phyloP scores from a whole-genome alignment of 2,797 vertebrate species.

The Cossypha dichroa region DNA sequence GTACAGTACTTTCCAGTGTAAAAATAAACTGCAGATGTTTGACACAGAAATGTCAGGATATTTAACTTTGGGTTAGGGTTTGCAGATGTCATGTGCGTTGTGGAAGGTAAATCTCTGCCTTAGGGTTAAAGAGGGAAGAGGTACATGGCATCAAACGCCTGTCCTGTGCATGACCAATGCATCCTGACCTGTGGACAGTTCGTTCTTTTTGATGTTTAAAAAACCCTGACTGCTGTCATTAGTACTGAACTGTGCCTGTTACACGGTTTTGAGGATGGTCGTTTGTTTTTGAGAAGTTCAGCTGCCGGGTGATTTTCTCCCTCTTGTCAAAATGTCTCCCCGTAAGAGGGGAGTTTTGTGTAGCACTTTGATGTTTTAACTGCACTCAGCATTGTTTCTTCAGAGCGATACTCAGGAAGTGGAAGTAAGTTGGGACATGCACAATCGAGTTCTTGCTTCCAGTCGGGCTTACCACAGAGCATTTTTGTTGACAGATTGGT shows the following conservation, averaged over 20 bases:
- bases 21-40: slow-evolving; percentile 59
- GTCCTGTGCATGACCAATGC: not conserved
- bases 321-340: not conserved
- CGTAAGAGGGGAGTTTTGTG: not conserved
- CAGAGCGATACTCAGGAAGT: not conserved
- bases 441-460: not conserved
- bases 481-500: not conserved
- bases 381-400: not conserved
- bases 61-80: slow-evolving; percentile 7
- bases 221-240: not conserved
- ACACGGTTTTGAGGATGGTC: not conserved
- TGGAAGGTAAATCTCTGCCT: not conserved
- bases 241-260: not conserved
- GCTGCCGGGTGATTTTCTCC: not conserved
- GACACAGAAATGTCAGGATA: slow-evolving; percentile 17
- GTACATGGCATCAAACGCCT: not conserved
- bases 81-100: slow-evolving; percentile 8
- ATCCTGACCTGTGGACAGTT: not conserved
- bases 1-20: not conserved
- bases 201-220: not conserved
- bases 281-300: not conserved
- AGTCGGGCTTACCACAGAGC: not conserved
- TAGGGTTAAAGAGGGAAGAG: not conserved
- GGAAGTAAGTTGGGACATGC: not conserved
- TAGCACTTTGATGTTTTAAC: not conserved